Percentiles rank a stretch among this genome's conserved stretches.
These are phyloP conservation scores for Eueremaeus valkanovi DNA, from an alignment of 2,888 invertebrate species.

Conservation along the genomic window DNA sequence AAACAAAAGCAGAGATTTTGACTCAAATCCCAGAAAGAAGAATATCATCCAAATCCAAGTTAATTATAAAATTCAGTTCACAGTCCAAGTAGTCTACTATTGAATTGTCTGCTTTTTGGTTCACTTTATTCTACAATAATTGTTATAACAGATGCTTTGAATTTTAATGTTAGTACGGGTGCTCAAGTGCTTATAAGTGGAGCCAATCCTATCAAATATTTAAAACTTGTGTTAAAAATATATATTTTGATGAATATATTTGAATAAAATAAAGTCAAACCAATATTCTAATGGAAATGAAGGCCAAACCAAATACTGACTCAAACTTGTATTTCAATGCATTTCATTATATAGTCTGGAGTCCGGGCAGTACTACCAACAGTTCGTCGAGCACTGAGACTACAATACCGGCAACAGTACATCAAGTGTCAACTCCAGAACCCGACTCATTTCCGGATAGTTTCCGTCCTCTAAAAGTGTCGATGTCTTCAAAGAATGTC, in stretches of 20 bases:
- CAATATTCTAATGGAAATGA: neutral
- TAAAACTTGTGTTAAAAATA: too few species aligned
- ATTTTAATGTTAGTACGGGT: neutral
- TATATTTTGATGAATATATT: too few species aligned
- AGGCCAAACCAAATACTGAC: neutral
- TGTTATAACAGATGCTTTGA: neutral
- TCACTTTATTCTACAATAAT: neutral
- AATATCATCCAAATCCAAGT: neutral
- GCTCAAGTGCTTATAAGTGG: neutral
- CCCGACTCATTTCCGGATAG: slow-evolving; percentile 22
- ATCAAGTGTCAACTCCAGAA: neutral
- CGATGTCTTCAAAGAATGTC: neutral
- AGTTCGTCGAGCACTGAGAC: slow-evolving; percentile 34
- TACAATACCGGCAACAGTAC: slow-evolving; percentile 7
- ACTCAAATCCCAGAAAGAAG: neutral
- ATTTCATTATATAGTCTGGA: too few species aligned
- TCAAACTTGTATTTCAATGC: neutral
- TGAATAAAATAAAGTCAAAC: too few species aligned
- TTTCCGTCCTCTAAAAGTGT: slow-evolving; percentile 34
- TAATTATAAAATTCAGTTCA: neutral
- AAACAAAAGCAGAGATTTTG: neutral
- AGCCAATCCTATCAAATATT: neutral
- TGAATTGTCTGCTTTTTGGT: neutral
- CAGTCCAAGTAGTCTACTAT: neutral
- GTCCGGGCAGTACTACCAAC: slow-evolving; percentile 38